Conservation (phyloP, 2,113 vertebrate genomes). For the Phocoena sinus region DNA sequence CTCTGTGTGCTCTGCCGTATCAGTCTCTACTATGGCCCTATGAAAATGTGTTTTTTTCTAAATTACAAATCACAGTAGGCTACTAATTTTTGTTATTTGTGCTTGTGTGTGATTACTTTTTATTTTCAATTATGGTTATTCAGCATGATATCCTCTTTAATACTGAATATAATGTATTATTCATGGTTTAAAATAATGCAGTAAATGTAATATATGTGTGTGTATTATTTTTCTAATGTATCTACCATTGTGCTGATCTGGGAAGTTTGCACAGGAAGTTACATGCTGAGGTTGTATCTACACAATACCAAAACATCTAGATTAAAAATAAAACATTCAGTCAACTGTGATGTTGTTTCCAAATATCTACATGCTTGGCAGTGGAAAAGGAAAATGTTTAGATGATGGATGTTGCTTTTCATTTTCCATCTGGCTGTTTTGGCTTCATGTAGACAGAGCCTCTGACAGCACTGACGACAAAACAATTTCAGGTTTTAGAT, state of each 20-base stretch:
- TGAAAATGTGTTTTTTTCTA: neutral
- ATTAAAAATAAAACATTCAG: slow-evolving; percentile 55
- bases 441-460: slow-evolving; percentile 4
- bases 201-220: neutral
- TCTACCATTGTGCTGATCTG: neutral
- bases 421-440: slow-evolving; percentile 61
- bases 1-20: neutral
- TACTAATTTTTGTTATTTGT: neutral
- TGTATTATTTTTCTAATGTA: neutral
- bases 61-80: neutral
- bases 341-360: slow-evolving; percentile 36
- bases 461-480: slow-evolving; percentile 45
- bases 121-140: neutral
- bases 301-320: slow-evolving; percentile 34
- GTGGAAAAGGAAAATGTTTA: slow-evolving; percentile 60
- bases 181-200: neutral
- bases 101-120: neutral
- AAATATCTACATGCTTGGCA: slow-evolving; percentile 49
- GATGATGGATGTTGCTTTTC: slow-evolving; percentile 37
- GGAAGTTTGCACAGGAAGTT: neutral
- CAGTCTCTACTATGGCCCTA: neutral
- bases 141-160: neutral
- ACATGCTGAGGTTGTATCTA: neutral
- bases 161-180: neutral
- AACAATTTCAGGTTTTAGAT: slow-evolving; percentile 42